Evolutionary conservation across 1,140 invertebrate species (phyloP).

Genomic region (Trachelipus rathkii): DNA sequence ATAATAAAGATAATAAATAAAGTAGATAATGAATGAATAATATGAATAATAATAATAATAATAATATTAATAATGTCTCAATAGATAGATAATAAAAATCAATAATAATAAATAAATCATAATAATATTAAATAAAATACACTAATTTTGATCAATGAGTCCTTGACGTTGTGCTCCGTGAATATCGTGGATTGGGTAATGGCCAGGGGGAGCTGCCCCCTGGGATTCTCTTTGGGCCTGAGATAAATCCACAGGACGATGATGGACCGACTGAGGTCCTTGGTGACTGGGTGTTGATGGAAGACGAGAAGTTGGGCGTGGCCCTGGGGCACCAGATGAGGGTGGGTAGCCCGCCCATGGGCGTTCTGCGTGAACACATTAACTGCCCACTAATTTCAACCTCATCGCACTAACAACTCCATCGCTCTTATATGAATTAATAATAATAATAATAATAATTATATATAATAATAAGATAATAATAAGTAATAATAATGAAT

Average conservation of each 20-base stretch:
- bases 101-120: too few species aligned
- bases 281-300: conserved; percentile 31
- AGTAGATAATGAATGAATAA: too few species aligned
- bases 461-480: too few species aligned
- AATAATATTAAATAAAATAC: too few species aligned
- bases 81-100: too few species aligned
- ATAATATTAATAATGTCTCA: too few species aligned
- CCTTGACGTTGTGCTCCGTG: background rate
- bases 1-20: too few species aligned
- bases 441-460: too few species aligned
- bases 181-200: background rate
- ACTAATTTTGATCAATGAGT: background rate
- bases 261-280: conserved; percentile 29
- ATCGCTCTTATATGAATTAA: too few species aligned
- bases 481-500: too few species aligned
- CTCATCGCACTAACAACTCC: conserved; percentile 13
- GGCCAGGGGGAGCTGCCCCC: background rate
- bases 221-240: conserved; percentile 32
- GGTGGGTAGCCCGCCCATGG: conserved; percentile 34
- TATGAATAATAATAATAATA: too few species aligned
- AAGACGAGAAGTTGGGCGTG: conserved; percentile 29
- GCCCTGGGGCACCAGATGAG: conserved; percentile 28
- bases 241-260: conserved; percentile 33
- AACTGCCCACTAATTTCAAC: conserved; percentile 34
- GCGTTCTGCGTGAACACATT: conserved; percentile 29